A percentile compares a stretch with the other conserved stretches of the same genome.
phyloP scores from a whole-genome alignment of 2,113 vertebrate genomes.

The Scophthalmus maximus region DNA sequence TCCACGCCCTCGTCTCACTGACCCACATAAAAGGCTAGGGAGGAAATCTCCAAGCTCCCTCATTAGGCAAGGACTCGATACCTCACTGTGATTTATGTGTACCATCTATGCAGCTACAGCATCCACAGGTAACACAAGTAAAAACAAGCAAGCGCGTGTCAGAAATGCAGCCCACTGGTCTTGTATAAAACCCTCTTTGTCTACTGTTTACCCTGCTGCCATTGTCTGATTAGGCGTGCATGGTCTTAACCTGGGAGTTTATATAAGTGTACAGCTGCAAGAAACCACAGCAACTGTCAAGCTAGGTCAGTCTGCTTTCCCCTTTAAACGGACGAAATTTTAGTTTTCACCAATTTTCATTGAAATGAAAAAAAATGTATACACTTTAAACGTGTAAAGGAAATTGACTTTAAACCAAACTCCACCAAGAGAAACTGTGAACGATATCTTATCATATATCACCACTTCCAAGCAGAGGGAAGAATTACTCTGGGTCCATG shows the following conservation, averaged over 20 bases:
- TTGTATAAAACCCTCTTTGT: slow-evolving; percentile 32
- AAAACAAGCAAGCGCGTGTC: neutral
- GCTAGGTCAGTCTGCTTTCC: neutral
- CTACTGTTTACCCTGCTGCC: slow-evolving; percentile 21
- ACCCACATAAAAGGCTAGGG: slow-evolving; percentile 15
- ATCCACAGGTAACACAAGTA: neutral
- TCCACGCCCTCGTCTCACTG: neutral
- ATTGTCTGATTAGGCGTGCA: slow-evolving; percentile 29
- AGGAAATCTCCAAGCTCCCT: slow-evolving; percentile 22
- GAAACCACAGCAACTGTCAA: slow-evolving; percentile 16
- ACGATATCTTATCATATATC: no score
- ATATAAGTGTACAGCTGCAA: slow-evolving; percentile 13
- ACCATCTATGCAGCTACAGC: slow-evolving; percentile 16
- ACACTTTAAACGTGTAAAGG: no score
- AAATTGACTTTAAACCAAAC: no score
- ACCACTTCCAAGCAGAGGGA: no score
- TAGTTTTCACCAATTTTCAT: no score
- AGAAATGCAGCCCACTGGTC: neutral
- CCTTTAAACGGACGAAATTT: no score
- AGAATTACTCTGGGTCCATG: no score
- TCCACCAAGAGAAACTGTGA: no score
- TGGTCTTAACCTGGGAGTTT: slow-evolving; percentile 14
- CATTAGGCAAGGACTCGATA: slow-evolving; percentile 27
- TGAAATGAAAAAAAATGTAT: no score
- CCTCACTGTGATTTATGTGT: slow-evolving; percentile 20